These are phyloP conservation scores for Lysiphlebus fabarum DNA, from an alignment of 1,140 invertebrate genomes.

Conservation along the genomic window DNA sequence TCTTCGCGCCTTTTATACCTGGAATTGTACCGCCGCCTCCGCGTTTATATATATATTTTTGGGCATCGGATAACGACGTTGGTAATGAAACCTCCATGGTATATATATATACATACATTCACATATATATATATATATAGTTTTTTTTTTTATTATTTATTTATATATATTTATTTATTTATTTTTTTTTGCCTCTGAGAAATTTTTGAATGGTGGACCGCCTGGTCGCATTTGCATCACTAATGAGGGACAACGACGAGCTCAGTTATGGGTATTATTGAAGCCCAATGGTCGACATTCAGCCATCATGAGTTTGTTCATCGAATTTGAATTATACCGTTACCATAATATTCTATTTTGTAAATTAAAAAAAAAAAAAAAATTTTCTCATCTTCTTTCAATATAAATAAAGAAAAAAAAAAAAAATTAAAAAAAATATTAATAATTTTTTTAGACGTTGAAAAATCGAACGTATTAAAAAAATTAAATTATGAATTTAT, in stretches of 20 bases:
- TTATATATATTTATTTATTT: constrained; percentile 4
- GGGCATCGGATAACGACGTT: constrained; percentile 31
- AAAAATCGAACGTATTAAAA: not conserved
- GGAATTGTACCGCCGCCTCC: constrained; percentile 11
- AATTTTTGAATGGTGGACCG: constrained; percentile 29
- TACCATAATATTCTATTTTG: not conserved
- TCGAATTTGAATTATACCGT: constrained; percentile 28
- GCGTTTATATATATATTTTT: constrained; percentile 24
- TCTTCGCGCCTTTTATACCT: constrained; percentile 21
- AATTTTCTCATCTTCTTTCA: too few species aligned
- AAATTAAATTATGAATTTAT: too few species aligned
- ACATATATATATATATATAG: too few species aligned
- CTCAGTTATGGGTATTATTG: constrained; percentile 17
- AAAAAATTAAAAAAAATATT: constrained; percentile 2
- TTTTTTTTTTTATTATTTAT: constrained; percentile 8
- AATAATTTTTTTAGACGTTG: constrained; percentile 1
- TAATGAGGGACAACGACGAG: constrained; percentile 28
- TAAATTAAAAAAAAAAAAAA: too few species aligned
- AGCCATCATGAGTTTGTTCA: constrained; percentile 7
- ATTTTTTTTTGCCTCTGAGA: constrained; percentile 15
- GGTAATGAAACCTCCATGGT: constrained; percentile 28
- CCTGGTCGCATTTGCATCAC: constrained; percentile 29
- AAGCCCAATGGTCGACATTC: constrained; percentile 16
- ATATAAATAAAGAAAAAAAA: too few species aligned
- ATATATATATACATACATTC: constrained; percentile 6